Evolutionary conservation across 2,113 vertebrate species (phyloP).

Genomic region (Ceyx melanurus): DNA sequence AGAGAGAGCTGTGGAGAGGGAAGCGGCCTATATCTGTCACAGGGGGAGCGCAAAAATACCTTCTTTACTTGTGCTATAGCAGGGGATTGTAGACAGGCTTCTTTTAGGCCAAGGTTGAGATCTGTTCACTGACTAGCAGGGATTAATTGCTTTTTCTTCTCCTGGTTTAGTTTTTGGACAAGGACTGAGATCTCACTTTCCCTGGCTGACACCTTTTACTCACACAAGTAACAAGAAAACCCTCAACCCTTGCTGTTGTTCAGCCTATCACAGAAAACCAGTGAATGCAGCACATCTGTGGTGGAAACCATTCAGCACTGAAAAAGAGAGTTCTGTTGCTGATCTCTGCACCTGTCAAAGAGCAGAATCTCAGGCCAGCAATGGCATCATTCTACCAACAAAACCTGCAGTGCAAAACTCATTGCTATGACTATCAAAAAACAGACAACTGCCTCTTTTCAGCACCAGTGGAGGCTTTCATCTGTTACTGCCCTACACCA

Average conservation of each 20-base stretch:
- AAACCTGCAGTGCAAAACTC: neutral
- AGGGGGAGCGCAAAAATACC: neutral
- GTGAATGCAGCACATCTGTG: neutral
- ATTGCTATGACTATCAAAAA: neutral
- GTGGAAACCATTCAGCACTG: neutral
- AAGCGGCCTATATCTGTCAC: neutral
- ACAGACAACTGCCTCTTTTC: neutral
- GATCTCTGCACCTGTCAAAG: neutral
- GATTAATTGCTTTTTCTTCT: neutral
- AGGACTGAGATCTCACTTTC: neutral
- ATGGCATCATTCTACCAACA: neutral
- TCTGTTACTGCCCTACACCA: neutral
- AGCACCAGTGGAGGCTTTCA: neutral
- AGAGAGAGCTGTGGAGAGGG: neutral
- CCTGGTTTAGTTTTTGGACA: neutral
- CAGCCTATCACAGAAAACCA: neutral
- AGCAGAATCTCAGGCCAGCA: neutral
- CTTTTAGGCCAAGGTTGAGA: neutral
- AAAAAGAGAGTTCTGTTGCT: neutral
- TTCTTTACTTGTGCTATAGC: neutral
- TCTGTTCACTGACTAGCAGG: neutral
- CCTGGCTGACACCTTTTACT: neutral
- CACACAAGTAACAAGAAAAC: neutral
- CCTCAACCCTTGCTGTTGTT: neutral
- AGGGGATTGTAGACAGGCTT: neutral